These are phyloP conservation scores for Drosophila anomelani DNA, from an alignment of 2,888 invertebrate species.

Conservation along the genomic window DNA sequence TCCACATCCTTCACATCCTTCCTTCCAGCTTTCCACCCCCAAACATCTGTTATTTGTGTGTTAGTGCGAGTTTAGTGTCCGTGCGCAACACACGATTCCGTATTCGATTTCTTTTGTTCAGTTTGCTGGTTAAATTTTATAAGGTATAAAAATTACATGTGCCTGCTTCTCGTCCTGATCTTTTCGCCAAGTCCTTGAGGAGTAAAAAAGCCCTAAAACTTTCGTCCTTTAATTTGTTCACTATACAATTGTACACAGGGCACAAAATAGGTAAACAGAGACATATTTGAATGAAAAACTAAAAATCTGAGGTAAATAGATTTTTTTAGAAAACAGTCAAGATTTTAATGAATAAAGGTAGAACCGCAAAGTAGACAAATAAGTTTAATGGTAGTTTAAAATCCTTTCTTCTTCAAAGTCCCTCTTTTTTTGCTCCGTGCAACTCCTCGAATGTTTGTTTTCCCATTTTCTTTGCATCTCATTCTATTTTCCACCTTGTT, in stretches of 20 bases:
- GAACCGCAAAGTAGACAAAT: not conserved
- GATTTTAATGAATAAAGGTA: not conserved
- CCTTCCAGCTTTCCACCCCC: conserved; percentile 23
- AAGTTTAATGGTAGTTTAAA: not conserved
- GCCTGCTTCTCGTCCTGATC: conserved; percentile 7
- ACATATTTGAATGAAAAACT: not conserved
- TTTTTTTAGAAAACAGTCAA: not conserved
- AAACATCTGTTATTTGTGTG: conserved; percentile 58
- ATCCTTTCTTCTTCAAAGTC: too few species aligned
- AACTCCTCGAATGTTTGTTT: conserved; percentile 8
- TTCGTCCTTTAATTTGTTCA: conserved; percentile 17
- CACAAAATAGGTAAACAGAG: not conserved
- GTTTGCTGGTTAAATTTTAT: conserved; percentile 46
- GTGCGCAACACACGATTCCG: conserved; percentile 12
- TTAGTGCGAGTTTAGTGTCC: conserved; percentile 3
- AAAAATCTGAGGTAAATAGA: not conserved
- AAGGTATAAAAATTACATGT: conserved; percentile 68
- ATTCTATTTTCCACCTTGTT: conserved; percentile 48
- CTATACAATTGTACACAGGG: conserved; percentile 1
- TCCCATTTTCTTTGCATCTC: conserved; percentile 13
- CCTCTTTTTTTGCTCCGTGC: not conserved
- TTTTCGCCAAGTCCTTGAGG: conserved; percentile 11
- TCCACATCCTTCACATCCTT: conserved; percentile 1
- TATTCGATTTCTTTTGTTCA: conserved; percentile 37
- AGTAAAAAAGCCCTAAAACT: conserved; percentile 30